phyloP scores from a whole-genome alignment of 2,797 vertebrate species.

The Scyliorhinus canicula region DNA sequence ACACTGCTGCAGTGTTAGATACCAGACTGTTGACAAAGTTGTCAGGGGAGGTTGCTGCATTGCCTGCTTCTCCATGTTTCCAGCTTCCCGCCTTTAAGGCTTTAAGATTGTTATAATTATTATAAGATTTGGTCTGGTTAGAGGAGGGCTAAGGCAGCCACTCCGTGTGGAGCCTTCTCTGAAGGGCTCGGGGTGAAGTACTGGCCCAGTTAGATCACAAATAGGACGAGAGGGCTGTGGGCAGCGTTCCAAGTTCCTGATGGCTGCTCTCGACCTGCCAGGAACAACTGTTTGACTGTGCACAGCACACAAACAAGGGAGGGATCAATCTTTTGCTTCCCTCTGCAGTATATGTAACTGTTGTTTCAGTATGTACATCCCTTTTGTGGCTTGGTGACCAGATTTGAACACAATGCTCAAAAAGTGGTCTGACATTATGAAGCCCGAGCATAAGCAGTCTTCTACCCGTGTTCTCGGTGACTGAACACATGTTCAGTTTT shows the following conservation, averaged over 20 bases:
- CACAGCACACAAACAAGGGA: neutral
- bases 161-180: neutral
- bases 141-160: neutral
- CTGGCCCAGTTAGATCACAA: neutral
- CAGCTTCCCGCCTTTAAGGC: neutral
- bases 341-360: neutral
- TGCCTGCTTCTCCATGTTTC: neutral
- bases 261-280: neutral
- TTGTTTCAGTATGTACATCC: neutral
- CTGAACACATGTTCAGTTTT: neutral
- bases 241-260: neutral
- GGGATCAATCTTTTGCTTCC: neutral
- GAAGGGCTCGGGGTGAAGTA: neutral
- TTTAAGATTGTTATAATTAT: neutral
- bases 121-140: too few species aligned
- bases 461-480: neutral
- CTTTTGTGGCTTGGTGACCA: neutral
- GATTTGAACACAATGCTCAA: neutral
- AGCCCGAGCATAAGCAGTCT: neutral
- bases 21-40: neutral
- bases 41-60: neutral
- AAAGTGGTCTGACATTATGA: too few species aligned
- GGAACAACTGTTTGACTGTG: neutral
- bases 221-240: neutral
- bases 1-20: neutral